Base-by-base conservation (phyloP, 2,113 vertebrate genomes). In the Xenopus laevis region DNA sequence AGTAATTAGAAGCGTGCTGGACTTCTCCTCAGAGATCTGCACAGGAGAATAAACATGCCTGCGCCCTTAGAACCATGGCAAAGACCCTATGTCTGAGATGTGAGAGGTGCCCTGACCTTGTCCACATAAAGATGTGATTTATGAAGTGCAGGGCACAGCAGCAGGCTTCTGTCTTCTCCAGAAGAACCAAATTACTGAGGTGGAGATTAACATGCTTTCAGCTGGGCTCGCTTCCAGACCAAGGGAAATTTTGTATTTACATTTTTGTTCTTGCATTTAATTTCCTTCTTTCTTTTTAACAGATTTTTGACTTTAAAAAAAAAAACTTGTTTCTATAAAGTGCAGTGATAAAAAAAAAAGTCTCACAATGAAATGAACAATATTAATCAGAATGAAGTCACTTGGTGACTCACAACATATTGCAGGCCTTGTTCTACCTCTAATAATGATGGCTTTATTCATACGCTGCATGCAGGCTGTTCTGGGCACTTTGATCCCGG, bases 41-140 rank as follows among this genome's bases (percentile, higher is more conserved):
- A 93, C 79, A 79, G 92, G 92, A 93, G 94, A 94, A 95, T 95
- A 96, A 97, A 98, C 94, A 96, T 93, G 92, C 94, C 89, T 86
- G 85, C 87, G 88, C 87, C 91, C 87, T 89, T 81, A 83, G 64
- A 91, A 89, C 90, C 91, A 83, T 91, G 91, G 90, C 93, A 88
- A 93, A 95, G 91, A 84, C 91, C 90, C 91, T 88, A 90, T 92
- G 93, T 93, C 89, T 91, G 92, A 93, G 94, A 90, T 89, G 91
- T 89, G 89, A 92, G 89, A 92, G 89, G 86, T 88, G 89, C 86
- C 88, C 93, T 97, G 96, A 98, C 95, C 95, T 95, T 96, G 94
- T 98, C 95, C 95, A 96, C 95, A 98, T 98, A 98, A 97, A 99
- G 95, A 94, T 88, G 95, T 98, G 95, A 99, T 98, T 99, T 99